Percentiles rank a stretch among this genome's conserved stretches.
phyloP scores from a whole-genome alignment of 2,888 invertebrate species.

The Papilio gigon region DNA sequence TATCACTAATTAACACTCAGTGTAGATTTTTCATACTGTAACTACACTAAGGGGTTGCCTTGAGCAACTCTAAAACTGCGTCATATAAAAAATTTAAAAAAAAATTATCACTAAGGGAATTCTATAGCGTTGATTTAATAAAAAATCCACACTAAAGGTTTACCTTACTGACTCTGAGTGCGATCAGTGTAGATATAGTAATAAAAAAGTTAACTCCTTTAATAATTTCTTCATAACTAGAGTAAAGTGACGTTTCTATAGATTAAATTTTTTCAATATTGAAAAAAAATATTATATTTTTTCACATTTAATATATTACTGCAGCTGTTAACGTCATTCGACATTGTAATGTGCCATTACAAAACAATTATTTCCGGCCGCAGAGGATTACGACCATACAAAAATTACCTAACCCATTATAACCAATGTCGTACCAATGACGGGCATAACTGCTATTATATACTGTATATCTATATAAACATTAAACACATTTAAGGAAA shows the following conservation, averaged over 20 bases:
- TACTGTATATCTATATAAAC: too few relatives aligned
- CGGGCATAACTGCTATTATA: conserved; percentile 16
- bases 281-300: background rate
- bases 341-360: conserved; percentile 29
- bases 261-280: too few relatives aligned
- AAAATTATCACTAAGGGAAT: background rate
- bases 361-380: conserved; percentile 33
- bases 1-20: too few relatives aligned
- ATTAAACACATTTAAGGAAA: too few relatives aligned
- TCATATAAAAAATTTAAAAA: background rate
- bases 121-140: too few relatives aligned
- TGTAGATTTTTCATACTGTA: background rate
- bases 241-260: too few relatives aligned
- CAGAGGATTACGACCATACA: conserved; percentile 17
- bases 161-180: too few relatives aligned
- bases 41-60: background rate
- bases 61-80: background rate
- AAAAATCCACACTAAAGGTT: too few relatives aligned
- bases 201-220: too few relatives aligned
- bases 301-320: background rate
- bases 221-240: too few relatives aligned
- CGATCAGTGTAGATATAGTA: too few relatives aligned
- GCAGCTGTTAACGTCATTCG: conserved; percentile 16
- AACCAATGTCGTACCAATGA: conserved; percentile 28
- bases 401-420: conserved; percentile 24